These are phyloP conservation scores for Sebastes nivosus DNA, from an alignment of 2,797 vertebrate species.

Conservation along the genomic window DNA sequence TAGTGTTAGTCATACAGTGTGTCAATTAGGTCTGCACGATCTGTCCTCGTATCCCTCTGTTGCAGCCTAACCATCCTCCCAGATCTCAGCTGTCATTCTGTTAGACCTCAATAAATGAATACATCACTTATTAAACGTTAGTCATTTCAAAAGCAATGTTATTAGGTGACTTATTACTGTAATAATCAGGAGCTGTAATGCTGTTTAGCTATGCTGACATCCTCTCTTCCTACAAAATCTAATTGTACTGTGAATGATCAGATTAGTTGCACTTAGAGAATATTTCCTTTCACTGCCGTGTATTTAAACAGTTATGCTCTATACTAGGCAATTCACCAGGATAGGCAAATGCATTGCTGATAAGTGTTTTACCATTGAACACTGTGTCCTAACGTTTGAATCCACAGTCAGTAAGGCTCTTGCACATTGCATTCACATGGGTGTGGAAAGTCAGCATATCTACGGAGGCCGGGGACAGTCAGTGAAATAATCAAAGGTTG, in stretches of 20 bases:
- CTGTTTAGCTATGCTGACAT: neutral
- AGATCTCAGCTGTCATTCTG: neutral
- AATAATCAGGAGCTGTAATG: neutral
- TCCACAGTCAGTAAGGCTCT: conserved; percentile 52
- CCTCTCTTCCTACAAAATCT: neutral
- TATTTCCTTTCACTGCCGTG: neutral
- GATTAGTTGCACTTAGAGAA: neutral
- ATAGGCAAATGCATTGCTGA: neutral
- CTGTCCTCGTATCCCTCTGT: neutral
- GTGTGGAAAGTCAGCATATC: neutral
- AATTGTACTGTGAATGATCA: neutral
- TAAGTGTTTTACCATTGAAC: neutral
- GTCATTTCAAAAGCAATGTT: neutral
- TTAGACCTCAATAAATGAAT: neutral
- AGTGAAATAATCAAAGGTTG: neutral
- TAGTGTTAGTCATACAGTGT: conserved; percentile 17
- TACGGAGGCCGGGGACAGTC: neutral
- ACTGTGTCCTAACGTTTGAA: conserved; percentile 43
- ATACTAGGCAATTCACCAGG: neutral
- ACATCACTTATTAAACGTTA: neutral
- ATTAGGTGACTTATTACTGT: neutral
- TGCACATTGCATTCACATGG: conserved; percentile 24
- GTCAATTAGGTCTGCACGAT: conserved; percentile 26
- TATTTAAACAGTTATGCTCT: neutral
- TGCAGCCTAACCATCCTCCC: neutral